Evolutionary conservation across 2,113 vertebrate genomes (phyloP), one percentile per base, ranked within the genome.

Genomic region (Xenus cinereus): DNA sequence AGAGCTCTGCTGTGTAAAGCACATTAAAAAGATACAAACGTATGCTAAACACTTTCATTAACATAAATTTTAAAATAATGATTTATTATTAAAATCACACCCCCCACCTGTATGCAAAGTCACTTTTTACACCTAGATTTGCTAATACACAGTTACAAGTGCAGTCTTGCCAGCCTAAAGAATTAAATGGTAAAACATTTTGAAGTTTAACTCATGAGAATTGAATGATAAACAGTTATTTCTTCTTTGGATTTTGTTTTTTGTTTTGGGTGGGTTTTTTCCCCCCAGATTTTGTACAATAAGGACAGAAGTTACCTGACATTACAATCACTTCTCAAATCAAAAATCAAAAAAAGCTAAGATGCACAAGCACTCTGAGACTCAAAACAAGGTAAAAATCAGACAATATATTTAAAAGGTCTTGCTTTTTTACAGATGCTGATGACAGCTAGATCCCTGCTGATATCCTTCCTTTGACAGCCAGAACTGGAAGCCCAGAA

Each of bases 41-140:
- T 28, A 39, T 11, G 23, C 7, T 19, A 48, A 57, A 18, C 0
- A 37, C 50, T 35, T 82, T 45, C 2, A 35, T 59, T 72, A 24
- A 59, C 86, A 80, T 10, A 45, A 32, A 57, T 35, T 73, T 64
- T 4, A 10, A 89, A 81, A 41, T 59, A 4, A n/a, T 1, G 0
- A 39, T 37, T 67, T 43, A 11, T 26, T 50, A 33, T 41, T 2
- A 18, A 62, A 39, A 39, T 12, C 4, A 43, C 6, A 23, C 4
- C 7, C 0, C 3, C 1, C 6, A 64, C 5, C 4, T 11, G 2
- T 30, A 45, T 60, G 15, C 20, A 46, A 62, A 86, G 3, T 73
- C 1, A 53, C 28, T 66, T 37, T 92, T 85, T 54, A 39, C 4
- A 19, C 8, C 9, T 3, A 33, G 33, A 48, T 64, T 86, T 86